Evolutionary conservation across 2,888 invertebrate genomes (phyloP).

Genomic region (Mantis religiosa): DNA sequence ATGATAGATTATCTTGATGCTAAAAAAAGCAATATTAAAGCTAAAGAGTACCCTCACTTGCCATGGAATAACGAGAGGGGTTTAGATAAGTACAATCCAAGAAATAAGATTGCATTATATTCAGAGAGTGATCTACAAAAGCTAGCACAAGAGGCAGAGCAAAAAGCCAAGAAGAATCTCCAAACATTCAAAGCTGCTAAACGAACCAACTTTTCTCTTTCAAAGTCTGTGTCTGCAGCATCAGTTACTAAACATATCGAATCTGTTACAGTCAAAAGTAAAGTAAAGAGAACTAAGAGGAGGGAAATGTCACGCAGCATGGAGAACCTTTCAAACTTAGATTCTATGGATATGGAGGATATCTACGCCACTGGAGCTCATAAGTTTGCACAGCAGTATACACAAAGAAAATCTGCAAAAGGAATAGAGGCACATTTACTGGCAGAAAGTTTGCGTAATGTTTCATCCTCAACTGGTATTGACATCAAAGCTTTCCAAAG

Average conservation of each 20-base stretch:
- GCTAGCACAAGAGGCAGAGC: conserved; percentile 62
- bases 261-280: conserved; percentile 1
- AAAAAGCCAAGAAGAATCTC: conserved; percentile 64
- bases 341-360: conserved; percentile 47
- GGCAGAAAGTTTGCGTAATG: conserved; percentile 53
- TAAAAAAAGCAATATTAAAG: conserved; percentile 55
- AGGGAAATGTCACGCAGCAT: background rate
- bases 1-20: conserved; percentile 80
- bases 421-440: conserved; percentile 57
- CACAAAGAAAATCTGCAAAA: conserved; percentile 71
- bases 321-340: background rate
- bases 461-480: conserved; percentile 47
- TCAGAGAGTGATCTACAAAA: conserved; percentile 62
- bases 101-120: conserved; percentile 61
- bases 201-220: conserved; percentile 32
- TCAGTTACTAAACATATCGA: conserved; percentile 27
- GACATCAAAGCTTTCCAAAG: conserved; percentile 44
- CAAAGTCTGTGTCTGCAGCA: conserved; percentile 29
- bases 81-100: conserved; percentile 61
- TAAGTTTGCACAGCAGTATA: conserved; percentile 48
- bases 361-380: conserved; percentile 46
- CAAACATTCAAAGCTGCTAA: conserved; percentile 48
- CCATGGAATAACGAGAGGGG: conserved; percentile 71
- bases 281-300: conserved; percentile 15
- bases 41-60: conserved; percentile 60